These are phyloP conservation scores for Conus canariensis DNA, from an alignment of 2,888 invertebrate species.

Conservation along the genomic window DNA sequence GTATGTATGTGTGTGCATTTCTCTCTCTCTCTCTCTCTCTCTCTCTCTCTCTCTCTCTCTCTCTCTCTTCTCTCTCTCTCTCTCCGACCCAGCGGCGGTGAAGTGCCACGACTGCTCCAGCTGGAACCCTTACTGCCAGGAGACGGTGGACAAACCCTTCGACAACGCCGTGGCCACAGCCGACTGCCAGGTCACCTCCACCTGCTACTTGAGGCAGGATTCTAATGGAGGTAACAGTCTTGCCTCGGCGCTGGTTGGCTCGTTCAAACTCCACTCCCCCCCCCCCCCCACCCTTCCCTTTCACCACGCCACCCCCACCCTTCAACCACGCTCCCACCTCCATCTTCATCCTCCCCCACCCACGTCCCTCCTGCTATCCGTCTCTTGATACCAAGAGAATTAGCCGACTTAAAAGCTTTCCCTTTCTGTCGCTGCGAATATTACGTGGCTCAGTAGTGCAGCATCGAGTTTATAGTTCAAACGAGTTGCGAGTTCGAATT, in stretches of 20 bases:
- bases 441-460: background rate
- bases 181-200: conserved; percentile 49
- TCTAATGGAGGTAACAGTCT: conserved; percentile 45
- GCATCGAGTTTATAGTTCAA: too few relatives aligned
- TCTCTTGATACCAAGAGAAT: background rate
- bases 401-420: background rate
- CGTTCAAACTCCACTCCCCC: too few relatives aligned
- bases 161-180: conserved; percentile 50
- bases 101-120: conserved; percentile 55
- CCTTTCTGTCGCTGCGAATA: background rate
- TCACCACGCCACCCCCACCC: too few relatives aligned
- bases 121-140: conserved; percentile 54
- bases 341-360: too few relatives aligned
- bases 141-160: conserved; percentile 49
- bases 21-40: background rate
- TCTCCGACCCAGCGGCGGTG: conserved; percentile 24
- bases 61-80: background rate
- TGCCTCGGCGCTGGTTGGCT: too few relatives aligned
- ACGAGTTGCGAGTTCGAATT: too few relatives aligned
- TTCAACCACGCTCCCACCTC: too few relatives aligned
- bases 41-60: background rate
- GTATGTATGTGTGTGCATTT: background rate
- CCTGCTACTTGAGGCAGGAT: conserved; percentile 51
- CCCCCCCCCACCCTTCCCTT: too few relatives aligned
- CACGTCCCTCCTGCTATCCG: background rate